Percentiles rank a stretch among this genome's conserved stretches.
Conservation (phyloP, 2,888 invertebrate species). For the Apotomis capreana region DNA sequence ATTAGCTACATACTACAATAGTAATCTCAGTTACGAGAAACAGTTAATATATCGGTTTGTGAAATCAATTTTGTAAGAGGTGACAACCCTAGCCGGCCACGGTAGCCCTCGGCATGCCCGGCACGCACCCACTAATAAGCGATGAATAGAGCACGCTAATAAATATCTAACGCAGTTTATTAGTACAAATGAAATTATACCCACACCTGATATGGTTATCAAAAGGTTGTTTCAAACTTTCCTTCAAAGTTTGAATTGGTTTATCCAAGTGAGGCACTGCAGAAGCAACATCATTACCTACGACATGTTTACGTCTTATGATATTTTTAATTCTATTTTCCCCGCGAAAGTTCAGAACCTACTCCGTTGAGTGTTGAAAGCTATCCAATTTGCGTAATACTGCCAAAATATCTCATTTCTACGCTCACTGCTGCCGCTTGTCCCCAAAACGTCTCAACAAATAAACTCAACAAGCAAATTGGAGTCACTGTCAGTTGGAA, state of each 20-base stretch:
- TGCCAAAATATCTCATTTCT: constrained; percentile 84
- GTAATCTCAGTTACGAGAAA: no score
- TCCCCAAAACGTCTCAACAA: constrained; percentile 55
- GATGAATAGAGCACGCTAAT: constrained; percentile 70
- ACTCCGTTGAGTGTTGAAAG: constrained; percentile 84
- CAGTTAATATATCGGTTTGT: no score
- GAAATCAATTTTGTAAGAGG: neutral
- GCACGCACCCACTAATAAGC: constrained; percentile 76
- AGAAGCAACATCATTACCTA: constrained; percentile 76
- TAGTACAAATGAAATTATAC: constrained; percentile 55
- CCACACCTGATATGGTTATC: constrained; percentile 41
- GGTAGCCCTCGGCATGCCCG: constrained; percentile 61
- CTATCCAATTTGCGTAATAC: constrained; percentile 84
- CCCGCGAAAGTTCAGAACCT: constrained; percentile 82
- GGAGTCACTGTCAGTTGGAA: constrained; percentile 40
- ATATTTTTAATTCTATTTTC: constrained; percentile 84
- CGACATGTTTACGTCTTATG: constrained; percentile 80
- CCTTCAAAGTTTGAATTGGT: constrained; percentile 41
- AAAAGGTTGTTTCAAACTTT: constrained; percentile 25
- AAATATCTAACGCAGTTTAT: constrained; percentile 55
- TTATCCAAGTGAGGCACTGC: constrained; percentile 47
- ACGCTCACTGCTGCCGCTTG: constrained; percentile 71
- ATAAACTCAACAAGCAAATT: constrained; percentile 45
- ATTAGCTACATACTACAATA: no score
- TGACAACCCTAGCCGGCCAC: constrained; percentile 50